Evolutionary conservation across 2,113 vertebrate genomes (phyloP).

Genomic region (Chaetops frenatus): DNA sequence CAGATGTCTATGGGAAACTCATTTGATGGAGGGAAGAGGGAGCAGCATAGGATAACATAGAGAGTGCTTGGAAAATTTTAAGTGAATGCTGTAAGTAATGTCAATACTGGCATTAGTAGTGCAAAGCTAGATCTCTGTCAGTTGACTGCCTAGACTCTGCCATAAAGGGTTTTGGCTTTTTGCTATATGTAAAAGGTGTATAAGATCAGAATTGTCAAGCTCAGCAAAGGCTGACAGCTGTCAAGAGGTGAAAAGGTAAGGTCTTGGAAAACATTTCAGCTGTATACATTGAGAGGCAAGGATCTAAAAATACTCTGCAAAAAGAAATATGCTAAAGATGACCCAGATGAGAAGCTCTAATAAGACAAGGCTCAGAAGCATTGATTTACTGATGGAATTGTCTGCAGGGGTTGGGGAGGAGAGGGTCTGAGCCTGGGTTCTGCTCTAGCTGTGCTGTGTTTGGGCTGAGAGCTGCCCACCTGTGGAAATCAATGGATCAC

Average conservation of each 20-base stretch:
- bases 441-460: neutral
- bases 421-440: neutral
- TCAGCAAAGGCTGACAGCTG: neutral
- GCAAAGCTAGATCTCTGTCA: neutral
- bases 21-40: neutral
- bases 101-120: neutral
- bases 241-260: neutral
- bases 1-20: constrained; percentile 27
- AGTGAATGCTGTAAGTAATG: neutral
- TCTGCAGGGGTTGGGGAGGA: neutral
- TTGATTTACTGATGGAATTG: neutral
- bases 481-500: neutral
- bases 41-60: neutral
- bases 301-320: neutral
- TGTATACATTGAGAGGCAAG: neutral
- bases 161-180: neutral
- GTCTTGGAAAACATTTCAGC: neutral
- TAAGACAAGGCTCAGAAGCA: neutral
- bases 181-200: neutral
- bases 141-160: neutral
- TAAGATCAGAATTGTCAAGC: neutral
- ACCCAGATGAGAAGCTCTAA: neutral
- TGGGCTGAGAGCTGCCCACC: neutral
- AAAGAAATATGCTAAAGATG: neutral
- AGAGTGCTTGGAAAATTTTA: neutral